These are phyloP conservation scores for Nothoprocta pentlandii DNA, from an alignment of 2,113 vertebrate species.

Conservation along the genomic window DNA sequence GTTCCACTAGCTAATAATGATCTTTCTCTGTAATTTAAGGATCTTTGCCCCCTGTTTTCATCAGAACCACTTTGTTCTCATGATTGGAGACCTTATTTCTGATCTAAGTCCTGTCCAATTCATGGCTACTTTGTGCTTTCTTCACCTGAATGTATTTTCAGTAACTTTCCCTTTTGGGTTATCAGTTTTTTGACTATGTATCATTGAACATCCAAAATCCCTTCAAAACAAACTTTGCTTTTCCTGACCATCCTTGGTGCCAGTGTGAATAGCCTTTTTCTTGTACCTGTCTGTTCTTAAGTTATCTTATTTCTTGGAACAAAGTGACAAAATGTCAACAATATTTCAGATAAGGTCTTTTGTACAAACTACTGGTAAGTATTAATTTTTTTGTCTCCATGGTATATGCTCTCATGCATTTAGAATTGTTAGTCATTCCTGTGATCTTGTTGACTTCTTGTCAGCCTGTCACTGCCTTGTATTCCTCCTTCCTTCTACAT, in stretches of 20 bases:
- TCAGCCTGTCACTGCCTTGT: background rate
- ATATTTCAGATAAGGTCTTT: conserved; percentile 33
- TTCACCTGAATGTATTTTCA: background rate
- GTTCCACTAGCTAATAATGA: background rate
- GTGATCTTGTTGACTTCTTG: background rate
- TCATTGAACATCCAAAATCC: background rate
- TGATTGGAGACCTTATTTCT: background rate
- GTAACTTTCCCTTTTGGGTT: background rate
- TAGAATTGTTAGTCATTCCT: background rate
- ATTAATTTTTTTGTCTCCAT: background rate
- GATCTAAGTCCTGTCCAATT: background rate
- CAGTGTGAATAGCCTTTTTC: background rate
- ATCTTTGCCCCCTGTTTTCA: background rate
- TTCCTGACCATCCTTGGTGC: background rate
- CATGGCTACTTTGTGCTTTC: background rate
- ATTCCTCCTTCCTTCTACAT: background rate
- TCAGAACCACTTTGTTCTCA: background rate
- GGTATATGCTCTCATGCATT: background rate
- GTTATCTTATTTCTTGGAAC: background rate
- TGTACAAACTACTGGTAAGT: conserved; percentile 41
- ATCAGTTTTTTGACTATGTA: background rate
- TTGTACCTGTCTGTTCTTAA: background rate
- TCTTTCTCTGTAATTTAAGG: background rate
- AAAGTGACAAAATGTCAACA: background rate
- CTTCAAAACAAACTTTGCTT: background rate